Evolutionary conservation across 2,113 vertebrate species (phyloP).

Genomic region (Ciconia boyciana): DNA sequence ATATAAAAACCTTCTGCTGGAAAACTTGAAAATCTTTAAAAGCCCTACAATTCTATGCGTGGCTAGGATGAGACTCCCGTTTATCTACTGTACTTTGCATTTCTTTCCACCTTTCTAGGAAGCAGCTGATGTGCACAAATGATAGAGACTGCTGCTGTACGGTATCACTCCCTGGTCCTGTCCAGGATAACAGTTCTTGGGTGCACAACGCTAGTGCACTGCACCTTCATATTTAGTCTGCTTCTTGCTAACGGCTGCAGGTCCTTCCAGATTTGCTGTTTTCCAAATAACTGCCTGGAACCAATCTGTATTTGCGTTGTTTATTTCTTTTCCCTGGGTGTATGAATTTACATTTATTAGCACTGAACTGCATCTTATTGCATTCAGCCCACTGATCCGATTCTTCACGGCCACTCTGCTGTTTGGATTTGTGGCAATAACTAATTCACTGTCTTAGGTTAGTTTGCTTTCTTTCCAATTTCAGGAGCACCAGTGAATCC

Average conservation of each 20-base stretch:
- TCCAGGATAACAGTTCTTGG: neutral
- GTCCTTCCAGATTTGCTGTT: neutral
- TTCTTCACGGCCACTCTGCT: neutral
- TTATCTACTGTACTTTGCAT: neutral
- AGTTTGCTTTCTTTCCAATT: neutral
- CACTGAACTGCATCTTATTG: constrained; percentile 45
- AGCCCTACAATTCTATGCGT: neutral
- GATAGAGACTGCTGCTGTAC: neutral
- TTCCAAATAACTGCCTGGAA: constrained; percentile 41
- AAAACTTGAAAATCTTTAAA: neutral
- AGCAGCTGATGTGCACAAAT: neutral
- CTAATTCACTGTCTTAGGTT: constrained; percentile 41
- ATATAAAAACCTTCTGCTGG: neutral
- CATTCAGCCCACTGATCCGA: constrained; percentile 26
- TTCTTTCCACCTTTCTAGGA: neutral
- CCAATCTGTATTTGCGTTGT: constrained; percentile 21
- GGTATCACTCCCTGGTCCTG: neutral
- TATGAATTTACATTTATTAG: constrained; percentile 67
- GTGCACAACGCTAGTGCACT: accelerated
- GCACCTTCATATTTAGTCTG: neutral
- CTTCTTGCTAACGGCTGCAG: neutral
- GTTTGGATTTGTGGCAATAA: constrained; percentile 34
- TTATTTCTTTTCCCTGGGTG: constrained; percentile 42
- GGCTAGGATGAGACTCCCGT: neutral
- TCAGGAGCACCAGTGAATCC: neutral